phyloP scores from a whole-genome alignment of 2,888 invertebrate genomes.

The Lithophane ornitopus region DNA sequence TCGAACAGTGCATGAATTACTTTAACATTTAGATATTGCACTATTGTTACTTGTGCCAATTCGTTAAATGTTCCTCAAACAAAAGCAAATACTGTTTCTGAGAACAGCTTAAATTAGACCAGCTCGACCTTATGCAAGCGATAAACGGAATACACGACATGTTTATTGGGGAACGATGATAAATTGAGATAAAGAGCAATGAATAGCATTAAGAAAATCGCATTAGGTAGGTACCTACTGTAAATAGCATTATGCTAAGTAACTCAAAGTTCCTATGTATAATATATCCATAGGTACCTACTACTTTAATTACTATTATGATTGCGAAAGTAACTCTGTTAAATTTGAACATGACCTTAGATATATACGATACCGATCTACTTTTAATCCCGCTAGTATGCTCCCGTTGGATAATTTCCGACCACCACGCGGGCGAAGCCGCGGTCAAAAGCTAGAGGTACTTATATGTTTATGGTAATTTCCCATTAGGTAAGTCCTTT shows the following conservation, averaged over 20 bases:
- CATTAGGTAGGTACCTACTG: neutral
- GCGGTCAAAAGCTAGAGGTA: neutral
- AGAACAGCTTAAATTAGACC: conserved; percentile 42
- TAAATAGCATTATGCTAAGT: neutral
- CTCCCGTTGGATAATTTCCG: neutral
- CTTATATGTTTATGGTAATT: conserved; percentile 19
- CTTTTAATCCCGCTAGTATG: neutral
- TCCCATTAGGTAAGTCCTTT: conserved; percentile 22
- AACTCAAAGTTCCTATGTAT: neutral
- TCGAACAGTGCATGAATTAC: neutral
- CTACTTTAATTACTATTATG: neutral
- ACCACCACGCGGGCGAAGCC: neutral
- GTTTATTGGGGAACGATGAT: neutral
- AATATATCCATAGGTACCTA: neutral
- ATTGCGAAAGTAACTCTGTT: neutral
- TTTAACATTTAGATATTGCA: conserved; percentile 11
- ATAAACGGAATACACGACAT: neutral
- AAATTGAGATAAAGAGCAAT: conserved; percentile 4
- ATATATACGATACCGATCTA: neutral
- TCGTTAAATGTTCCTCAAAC: conserved; percentile 12
- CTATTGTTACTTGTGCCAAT: conserved; percentile 40
- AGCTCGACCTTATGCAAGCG: conserved; percentile 11
- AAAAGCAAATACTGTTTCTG: conserved; percentile 46
- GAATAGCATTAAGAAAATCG: neutral
- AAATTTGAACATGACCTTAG: neutral